These are phyloP conservation scores for Camponotus fellah DNA, from an alignment of 2,888 invertebrate genomes.

Conservation along the genomic window DNA sequence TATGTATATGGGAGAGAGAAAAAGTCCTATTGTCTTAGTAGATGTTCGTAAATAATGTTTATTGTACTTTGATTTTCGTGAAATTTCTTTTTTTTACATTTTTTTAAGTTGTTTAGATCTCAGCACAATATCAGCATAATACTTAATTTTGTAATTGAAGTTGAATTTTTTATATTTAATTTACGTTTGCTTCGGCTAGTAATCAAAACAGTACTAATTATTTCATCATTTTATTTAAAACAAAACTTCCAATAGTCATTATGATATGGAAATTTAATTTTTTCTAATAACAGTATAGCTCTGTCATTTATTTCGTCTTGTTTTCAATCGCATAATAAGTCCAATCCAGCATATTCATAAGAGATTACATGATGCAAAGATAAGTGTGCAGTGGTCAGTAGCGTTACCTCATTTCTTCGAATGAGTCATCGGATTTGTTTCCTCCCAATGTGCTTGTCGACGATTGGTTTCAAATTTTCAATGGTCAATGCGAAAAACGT, in stretches of 20 bases:
- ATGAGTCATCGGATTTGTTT: conserved; percentile 76
- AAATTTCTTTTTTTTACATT: too few species aligned
- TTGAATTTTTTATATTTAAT: too few species aligned
- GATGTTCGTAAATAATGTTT: too few species aligned
- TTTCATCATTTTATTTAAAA: too few species aligned
- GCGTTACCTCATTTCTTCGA: conserved; percentile 72
- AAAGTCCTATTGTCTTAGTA: too few species aligned
- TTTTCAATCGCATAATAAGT: conserved; percentile 61
- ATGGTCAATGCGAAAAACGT: neutral
- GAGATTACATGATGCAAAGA: conserved; percentile 73
- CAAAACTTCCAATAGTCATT: neutral
- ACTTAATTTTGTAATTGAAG: too few species aligned
- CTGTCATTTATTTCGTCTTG: conserved; percentile 31
- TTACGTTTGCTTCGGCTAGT: too few species aligned
- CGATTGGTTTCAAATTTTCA: conserved; percentile 64
- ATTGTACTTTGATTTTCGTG: too few species aligned
- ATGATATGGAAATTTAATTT: neutral
- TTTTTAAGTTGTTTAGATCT: too few species aligned
- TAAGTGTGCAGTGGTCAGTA: conserved; percentile 63
- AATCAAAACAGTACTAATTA: too few species aligned
- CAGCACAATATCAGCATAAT: too few species aligned
- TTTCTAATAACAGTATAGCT: neutral
- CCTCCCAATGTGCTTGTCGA: conserved; percentile 53
- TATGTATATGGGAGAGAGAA: too few species aligned
- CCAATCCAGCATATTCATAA: conserved; percentile 60